Evolutionary conservation across 2,113 vertebrate genomes (phyloP).

Genomic region (Albula glossodonta): DNA sequence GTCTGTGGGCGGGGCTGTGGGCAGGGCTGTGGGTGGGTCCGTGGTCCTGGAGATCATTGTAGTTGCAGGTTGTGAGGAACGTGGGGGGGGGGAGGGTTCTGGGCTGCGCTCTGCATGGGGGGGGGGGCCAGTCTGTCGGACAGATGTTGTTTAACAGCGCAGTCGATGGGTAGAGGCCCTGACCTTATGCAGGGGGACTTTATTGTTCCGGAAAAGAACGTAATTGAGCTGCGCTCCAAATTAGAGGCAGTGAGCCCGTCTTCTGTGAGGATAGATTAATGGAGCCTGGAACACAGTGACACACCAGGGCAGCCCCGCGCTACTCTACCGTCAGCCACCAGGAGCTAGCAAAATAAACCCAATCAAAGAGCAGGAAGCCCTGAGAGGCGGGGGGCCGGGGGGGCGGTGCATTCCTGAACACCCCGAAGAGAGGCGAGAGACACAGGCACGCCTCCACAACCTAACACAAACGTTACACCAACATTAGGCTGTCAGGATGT

Average conservation of each 20-base stretch:
- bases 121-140: constrained; percentile 69
- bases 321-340: constrained; percentile 21
- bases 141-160: constrained; percentile 87
- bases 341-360: constrained; percentile 52
- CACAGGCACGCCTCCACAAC: not conserved
- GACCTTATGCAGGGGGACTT: constrained; percentile 78
- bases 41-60: too few relatives aligned
- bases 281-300: constrained; percentile 55
- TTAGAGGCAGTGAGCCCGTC: constrained; percentile 65
- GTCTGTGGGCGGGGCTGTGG: too few relatives aligned
- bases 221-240: constrained; percentile 76
- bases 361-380: not conserved
- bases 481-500: too few relatives aligned
- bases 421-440: not conserved
- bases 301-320: constrained; percentile 34
- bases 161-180: constrained; percentile 70
- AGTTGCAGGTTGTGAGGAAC: not conserved
- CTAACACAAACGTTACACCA: too few relatives aligned
- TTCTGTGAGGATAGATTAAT: constrained; percentile 68
- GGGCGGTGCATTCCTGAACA: too few relatives aligned
- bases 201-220: constrained; percentile 79
- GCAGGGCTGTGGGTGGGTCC: too few relatives aligned
- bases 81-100: constrained; percentile 44
- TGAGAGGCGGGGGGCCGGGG: not conserved
- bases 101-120: constrained; percentile 68